Evolutionary conservation across 2,888 invertebrate genomes (phyloP), one percentile per base, ranked within the genome.

Genomic region (Eustalomyia histrio): DNA sequence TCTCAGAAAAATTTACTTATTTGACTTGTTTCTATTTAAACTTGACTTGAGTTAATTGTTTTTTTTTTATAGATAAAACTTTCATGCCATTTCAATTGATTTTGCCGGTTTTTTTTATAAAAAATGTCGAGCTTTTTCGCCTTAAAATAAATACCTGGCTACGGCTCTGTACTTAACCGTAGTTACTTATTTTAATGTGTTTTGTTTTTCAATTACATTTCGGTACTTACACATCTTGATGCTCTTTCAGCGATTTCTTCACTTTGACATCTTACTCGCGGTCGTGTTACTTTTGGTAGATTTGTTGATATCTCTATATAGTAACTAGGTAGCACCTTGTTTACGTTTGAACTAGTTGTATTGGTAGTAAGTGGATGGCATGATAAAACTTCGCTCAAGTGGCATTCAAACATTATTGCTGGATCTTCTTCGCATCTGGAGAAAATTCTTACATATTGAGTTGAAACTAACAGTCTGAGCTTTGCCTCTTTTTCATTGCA

Each of bases 221-320:
- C 7, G 29, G 43, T 76, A 88, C 90, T 90, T 86, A 91, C 91
- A 87, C 89, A 89, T 87, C 90, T 86, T 33, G 90, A 88, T 16
- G 90, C 90, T 79, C 87, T 87, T 74, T 90, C 89, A 4, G 95
- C 94, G 65, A 94, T 92, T 75, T 93, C 92, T 80, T 93, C 93
- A 63, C 92, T 93, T 85, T 95, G 94, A 86, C 95, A 96, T 55
- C 95, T 92, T 24, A 96, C 94, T 85, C 94, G 92, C 0, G 95
- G 95, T 84, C 94, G 91, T 84, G 94, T 93, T 43, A 93, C 90
- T 80, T 89, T 89, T 53, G 88, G 88, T 87, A 84, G 90, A 87
- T 83, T 91, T 83, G 86, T 92, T 85, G 84, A 91, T 89, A 85
- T 92, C 84, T 90, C 91, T 60, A 91, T 90, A 65, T 90, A 90